phyloP scores from a whole-genome alignment of 2,888 invertebrate species.

The Andrena camellia region DNA sequence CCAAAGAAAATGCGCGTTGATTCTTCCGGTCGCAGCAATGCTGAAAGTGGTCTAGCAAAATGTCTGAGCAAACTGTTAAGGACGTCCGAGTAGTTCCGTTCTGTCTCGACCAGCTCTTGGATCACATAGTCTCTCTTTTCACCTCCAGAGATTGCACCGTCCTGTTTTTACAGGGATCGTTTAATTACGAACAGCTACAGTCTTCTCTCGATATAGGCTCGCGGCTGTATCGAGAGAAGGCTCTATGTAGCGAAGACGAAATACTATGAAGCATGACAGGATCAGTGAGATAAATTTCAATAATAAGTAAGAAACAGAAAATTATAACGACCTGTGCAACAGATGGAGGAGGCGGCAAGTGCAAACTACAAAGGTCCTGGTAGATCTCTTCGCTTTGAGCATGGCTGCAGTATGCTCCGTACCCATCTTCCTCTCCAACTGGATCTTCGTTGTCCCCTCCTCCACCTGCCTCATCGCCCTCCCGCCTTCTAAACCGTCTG shows the following conservation, averaged over 20 bases:
- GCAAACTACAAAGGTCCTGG: conserved; percentile 95
- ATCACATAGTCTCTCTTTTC: conserved; percentile 98
- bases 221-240: not conserved
- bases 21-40: conserved; percentile 91
- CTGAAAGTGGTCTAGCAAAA: conserved; percentile 92
- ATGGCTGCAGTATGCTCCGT: conserved; percentile 90
- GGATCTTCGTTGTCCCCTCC: conserved; percentile 78
- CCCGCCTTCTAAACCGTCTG: conserved; percentile 81
- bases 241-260: not conserved
- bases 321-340: conserved; percentile 82
- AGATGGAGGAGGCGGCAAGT: conserved; percentile 86
- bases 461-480: conserved; percentile 80
- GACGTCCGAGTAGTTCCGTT: conserved; percentile 98
- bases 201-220: not conserved
- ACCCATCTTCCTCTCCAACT: conserved; percentile 87
- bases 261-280: conserved; percentile 32
- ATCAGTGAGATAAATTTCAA: conserved; percentile 9
- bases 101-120: conserved; percentile 97
- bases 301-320: conserved; percentile 58
- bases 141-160: conserved; percentile 79
- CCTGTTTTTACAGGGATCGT: conserved; percentile 64
- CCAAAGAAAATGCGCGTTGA: conserved; percentile 94
- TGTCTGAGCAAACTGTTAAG: conserved; percentile 93
- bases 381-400: conserved; percentile 96
- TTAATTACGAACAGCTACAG: not conserved